Evolutionary conservation across 2,113 vertebrate genomes (phyloP).

Genomic region (Fulmarus glacialis): DNA sequence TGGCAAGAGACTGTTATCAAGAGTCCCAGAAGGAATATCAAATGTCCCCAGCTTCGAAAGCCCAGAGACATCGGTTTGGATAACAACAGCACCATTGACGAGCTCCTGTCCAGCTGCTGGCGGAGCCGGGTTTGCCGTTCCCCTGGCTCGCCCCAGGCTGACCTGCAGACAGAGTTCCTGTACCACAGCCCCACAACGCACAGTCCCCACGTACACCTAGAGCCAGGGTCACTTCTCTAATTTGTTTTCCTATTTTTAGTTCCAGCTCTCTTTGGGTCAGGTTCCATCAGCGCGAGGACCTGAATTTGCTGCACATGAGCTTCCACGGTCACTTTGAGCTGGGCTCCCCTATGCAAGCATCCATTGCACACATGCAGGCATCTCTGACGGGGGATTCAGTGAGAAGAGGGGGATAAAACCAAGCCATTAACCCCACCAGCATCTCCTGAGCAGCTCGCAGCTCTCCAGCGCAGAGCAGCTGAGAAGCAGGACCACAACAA

Average conservation of each 20-base stretch:
- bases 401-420: neutral
- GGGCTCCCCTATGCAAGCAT: neutral
- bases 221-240: neutral
- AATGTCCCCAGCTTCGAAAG: neutral
- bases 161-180: neutral
- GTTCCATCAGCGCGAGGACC: neutral
- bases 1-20: neutral
- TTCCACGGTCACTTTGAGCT: neutral
- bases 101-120: neutral
- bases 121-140: neutral
- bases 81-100: neutral
- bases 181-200: neutral
- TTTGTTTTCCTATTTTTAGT: neutral
- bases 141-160: neutral
- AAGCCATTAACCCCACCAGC: neutral
- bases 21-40: neutral
- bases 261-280: neutral
- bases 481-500: neutral
- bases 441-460: neutral
- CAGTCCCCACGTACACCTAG: neutral
- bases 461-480: neutral
- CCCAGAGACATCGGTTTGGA: accelerated
- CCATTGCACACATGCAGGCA: accelerated
- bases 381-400: accelerated
- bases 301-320: neutral